Percentiles rank a stretch among this genome's conserved stretches.
Evolutionary conservation across 2,113 vertebrate species (phyloP).

Genomic region (Drymodes brunneopygia): DNA sequence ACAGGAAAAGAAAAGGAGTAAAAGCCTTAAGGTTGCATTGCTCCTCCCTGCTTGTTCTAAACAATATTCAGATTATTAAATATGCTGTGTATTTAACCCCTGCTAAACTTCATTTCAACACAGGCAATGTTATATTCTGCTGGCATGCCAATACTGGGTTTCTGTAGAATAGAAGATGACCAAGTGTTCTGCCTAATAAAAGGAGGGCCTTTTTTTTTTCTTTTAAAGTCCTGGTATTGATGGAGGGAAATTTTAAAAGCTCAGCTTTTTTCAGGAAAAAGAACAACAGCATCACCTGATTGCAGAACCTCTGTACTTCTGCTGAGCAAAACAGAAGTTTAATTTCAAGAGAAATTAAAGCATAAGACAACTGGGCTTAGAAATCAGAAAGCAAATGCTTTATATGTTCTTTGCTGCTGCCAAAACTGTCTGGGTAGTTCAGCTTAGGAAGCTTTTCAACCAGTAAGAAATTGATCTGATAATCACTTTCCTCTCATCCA

Average conservation of each 20-base stretch:
- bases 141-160: background rate
- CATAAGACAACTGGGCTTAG: background rate
- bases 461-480: background rate
- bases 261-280: background rate
- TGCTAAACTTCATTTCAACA: background rate
- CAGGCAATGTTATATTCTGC: background rate
- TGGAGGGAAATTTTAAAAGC: background rate
- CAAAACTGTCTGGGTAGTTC: background rate
- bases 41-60: background rate
- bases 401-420: background rate
- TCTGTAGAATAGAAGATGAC: background rate
- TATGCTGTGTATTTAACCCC: background rate
- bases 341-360: background rate
- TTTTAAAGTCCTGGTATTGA: background rate
- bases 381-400: background rate
- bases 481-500: background rate
- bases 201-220: background rate
- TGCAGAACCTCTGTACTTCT: background rate
- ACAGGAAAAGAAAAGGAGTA: background rate
- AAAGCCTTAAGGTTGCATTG: background rate
- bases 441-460: background rate
- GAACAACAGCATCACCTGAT: background rate
- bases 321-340: background rate
- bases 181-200: background rate
- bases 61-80: background rate